These are phyloP conservation scores for Eumacrocentrus americanus DNA, from an alignment of 2,888 invertebrate species.

Conservation along the genomic window DNA sequence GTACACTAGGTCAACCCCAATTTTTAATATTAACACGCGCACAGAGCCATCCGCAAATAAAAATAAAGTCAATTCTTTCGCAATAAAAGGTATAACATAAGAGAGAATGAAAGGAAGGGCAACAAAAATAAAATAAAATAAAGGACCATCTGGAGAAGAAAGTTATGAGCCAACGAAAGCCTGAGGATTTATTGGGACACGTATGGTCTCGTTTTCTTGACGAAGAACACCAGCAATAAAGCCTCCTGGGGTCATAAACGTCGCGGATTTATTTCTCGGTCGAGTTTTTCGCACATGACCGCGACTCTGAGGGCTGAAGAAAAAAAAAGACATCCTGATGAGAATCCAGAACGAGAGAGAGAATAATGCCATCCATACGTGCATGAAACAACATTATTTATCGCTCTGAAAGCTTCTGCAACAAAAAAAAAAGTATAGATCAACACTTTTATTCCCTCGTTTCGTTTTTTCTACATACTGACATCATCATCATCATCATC, in stretches of 20 bases:
- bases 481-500: no score
- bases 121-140: conserved; percentile 3
- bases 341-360: neutral
- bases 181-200: conserved; percentile 13
- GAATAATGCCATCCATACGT: neutral
- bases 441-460: neutral
- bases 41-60: neutral
- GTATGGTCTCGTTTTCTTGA: conserved; percentile 11
- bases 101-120: neutral
- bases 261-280: conserved; percentile 19
- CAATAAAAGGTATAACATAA: neutral
- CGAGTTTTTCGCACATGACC: conserved; percentile 8
- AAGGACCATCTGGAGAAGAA: neutral
- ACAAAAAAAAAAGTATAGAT: neutral
- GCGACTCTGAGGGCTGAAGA: neutral
- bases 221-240: conserved; percentile 17
- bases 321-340: conserved; percentile 4
- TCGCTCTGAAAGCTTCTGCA: neutral
- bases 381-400: neutral
- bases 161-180: conserved; percentile 9
- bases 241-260: conserved; percentile 16
- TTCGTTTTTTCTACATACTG: no score
- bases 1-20: conserved; percentile 17
- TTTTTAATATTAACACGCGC: neutral
- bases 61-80: neutral